Conservation (phyloP, 2,888 invertebrate genomes). For the Thyatira batis region DNA sequence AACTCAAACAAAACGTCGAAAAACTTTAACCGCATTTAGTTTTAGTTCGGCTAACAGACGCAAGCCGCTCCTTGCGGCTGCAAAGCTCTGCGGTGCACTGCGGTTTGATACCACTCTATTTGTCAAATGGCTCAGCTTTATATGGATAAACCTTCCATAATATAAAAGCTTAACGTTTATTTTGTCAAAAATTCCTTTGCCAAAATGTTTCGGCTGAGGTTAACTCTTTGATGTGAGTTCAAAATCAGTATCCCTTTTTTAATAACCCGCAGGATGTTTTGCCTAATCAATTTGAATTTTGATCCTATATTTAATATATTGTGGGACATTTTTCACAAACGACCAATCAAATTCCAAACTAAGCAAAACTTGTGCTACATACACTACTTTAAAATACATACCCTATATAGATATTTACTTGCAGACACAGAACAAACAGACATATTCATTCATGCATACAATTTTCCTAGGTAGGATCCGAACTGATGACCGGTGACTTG, state of each 20-base stretch:
- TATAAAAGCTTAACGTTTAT: background rate
- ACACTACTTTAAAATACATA: too few species aligned
- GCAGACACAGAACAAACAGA: too few species aligned
- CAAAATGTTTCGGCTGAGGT: background rate
- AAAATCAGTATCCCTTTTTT: too few species aligned
- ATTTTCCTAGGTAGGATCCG: too few species aligned
- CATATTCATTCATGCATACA: too few species aligned
- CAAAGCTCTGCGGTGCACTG: background rate
- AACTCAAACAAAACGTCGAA: background rate
- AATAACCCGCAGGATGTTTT: too few species aligned
- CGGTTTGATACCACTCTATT: conserved; percentile 11
- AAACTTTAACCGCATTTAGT: background rate
- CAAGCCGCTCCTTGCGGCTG: background rate
- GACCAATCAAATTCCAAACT: too few species aligned
- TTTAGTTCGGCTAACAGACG: background rate
- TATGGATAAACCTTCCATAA: background rate
- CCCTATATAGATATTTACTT: too few species aligned
- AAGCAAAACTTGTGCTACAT: too few species aligned
- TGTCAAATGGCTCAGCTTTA: conserved; percentile 10
- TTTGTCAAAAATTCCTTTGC: background rate
- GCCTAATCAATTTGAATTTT: background rate
- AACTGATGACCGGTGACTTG: too few species aligned
- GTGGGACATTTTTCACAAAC: too few species aligned
- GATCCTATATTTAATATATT: background rate
- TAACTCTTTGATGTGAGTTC: too few species aligned